Base-by-base conservation (phyloP, 2,888 invertebrate genomes). In the Leptinotarsa tumamoca region DNA sequence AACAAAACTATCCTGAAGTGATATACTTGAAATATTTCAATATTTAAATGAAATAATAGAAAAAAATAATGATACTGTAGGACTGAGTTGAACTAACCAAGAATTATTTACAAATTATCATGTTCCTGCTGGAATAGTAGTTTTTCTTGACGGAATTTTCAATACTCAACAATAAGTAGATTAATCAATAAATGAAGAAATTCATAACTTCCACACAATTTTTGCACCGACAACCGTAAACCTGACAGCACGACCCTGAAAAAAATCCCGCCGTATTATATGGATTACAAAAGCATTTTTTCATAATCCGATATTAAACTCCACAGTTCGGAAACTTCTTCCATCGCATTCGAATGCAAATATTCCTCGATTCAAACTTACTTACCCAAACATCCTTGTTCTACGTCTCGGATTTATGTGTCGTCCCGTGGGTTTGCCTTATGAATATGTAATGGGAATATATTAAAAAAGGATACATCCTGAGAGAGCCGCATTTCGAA, bases 401-500 rank as follows among this genome's bases (percentile, higher is more conserved):
- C 71, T 63, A 51, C 27, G 33, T 49, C 18, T 49, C 70, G 58
- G 43, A 70, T 70, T 70, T 49, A 58, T 43, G 54, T n/a, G 27
- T 49, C 56, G 54, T 21, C 23, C 66, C 58, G 15, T 15, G 23
- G 58, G 14, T 23, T 66, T 27, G 58, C 70, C 73, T 73, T 67
- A 76, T 76, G 76, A 76, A 76, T 76, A 76, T 76, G 70, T 70
- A 73, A 69, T 70, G 43, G 56, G 52, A 70, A 71, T 72, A 49
- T 68, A 67, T 74, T 67, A 75, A 78, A 88, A 93, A 95, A 95
- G 95, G 95, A 95, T 96, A 98, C 98, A 98, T 95, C 91, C 98
- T 92, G 83, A 99, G 93, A 84, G 96, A 96, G 87, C 98, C 98
- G 84, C 94, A 93, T 90, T 97, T 98, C 87, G 98, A 98, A 79